Conservation (phyloP, 2,797 vertebrate genomes). For the Melanotaenia trifasciata region DNA sequence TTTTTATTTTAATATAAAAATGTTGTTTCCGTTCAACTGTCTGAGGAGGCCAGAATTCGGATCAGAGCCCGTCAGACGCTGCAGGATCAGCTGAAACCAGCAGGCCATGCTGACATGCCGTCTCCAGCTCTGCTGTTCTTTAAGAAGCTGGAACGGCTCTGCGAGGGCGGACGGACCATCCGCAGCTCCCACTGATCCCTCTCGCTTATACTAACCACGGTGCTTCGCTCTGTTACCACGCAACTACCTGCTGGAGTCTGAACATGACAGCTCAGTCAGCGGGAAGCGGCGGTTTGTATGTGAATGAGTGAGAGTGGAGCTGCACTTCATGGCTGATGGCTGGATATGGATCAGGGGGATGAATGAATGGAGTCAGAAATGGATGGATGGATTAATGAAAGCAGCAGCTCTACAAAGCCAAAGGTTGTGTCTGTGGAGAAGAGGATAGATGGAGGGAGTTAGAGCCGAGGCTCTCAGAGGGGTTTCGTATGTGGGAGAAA, state of each 20-base stretch:
- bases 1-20: too few species aligned
- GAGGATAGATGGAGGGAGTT: too few species aligned
- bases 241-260: constrained; percentile 45
- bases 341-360: not conserved
- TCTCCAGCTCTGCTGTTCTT: not conserved
- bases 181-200: constrained; percentile 16
- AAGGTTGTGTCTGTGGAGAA: not conserved
- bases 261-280: constrained; percentile 4
- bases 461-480: too few species aligned
- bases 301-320: not conserved
- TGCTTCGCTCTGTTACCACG: constrained; percentile 43
- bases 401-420: not conserved
- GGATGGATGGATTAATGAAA: too few species aligned
- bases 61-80: not conserved
- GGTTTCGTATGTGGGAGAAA: not conserved
- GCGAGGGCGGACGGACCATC: not conserved
- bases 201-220: not conserved
- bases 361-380: too few species aligned
- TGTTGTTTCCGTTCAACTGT: too few species aligned
- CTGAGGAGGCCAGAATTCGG: too few species aligned
- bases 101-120: not conserved
- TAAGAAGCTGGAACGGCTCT: not conserved
- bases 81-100: not conserved
- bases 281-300: not conserved
- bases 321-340: not conserved